Percentiles rank a stretch among this genome's conserved stretches.
phyloP scores from a whole-genome alignment of 2,113 vertebrate genomes.

The Variabilichromis moorii region DNA sequence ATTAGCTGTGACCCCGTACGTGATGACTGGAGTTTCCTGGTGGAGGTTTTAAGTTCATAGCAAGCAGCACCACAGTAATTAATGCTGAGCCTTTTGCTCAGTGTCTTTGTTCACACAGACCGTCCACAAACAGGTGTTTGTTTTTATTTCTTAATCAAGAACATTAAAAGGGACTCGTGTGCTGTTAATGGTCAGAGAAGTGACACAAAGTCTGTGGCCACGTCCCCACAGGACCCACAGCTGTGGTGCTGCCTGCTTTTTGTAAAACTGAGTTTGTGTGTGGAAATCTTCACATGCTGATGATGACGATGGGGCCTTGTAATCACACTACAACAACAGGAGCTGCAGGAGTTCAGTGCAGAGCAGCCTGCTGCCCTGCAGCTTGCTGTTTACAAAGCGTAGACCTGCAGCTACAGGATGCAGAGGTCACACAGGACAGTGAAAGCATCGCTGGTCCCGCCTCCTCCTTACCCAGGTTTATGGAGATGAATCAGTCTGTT shows the following conservation, averaged over 20 bases:
- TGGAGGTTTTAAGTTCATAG: neutral
- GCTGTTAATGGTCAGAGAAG: neutral
- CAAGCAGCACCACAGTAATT: neutral
- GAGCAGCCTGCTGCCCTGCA: neutral
- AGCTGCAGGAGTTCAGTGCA: neutral
- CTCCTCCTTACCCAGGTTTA: neutral
- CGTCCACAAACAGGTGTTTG: neutral
- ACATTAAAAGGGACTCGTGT: neutral
- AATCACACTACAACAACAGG: neutral
- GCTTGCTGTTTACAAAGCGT: rapidly evolving
- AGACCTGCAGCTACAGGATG: rapidly evolving
- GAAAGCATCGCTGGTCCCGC: neutral
- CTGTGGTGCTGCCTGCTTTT: neutral
- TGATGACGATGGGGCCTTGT: neutral
- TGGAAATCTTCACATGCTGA: neutral
- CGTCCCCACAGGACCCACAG: neutral
- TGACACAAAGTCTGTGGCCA: neutral
- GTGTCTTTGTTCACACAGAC: neutral
- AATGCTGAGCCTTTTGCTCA: neutral
- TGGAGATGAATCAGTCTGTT: neutral
- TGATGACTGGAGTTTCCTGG: rapidly evolving
- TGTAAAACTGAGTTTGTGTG: rapidly evolving
- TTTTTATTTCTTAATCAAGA: neutral
- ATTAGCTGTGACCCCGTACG: neutral
- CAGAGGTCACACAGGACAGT: neutral